Percentiles rank a stretch among this genome's conserved stretches.
Conservation (phyloP, 2,797 vertebrate species). For the Coregonus ussuriensis region DNA sequence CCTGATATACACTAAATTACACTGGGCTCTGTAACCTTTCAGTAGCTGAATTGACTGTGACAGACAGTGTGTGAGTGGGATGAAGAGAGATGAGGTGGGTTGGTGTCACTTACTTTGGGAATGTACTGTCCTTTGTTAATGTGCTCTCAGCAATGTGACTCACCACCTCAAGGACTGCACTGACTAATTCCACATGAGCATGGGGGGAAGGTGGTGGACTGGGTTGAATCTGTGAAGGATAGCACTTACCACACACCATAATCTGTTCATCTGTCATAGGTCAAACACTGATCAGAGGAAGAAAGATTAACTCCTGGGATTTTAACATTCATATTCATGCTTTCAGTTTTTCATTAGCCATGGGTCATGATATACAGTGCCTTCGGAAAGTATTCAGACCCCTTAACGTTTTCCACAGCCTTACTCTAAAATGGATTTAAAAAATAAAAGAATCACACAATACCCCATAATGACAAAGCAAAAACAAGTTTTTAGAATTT, state of each 20-base stretch:
- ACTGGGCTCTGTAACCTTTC: slow-evolving; percentile 47
- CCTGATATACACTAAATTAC: slow-evolving; percentile 25
- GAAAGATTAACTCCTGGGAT: neutral
- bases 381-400: too few species aligned
- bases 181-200: slow-evolving; percentile 24
- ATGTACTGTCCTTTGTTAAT: slow-evolving; percentile 14
- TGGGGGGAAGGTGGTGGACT: slow-evolving; percentile 10
- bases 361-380: neutral
- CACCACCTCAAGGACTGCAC: slow-evolving; percentile 37
- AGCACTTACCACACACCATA: slow-evolving; percentile 4
- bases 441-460: too few species aligned
- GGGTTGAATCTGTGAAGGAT: slow-evolving; percentile 24
- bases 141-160: slow-evolving; percentile 41
- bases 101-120: slow-evolving; percentile 49
- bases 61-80: slow-evolving; percentile 32
- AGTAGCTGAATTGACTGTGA: slow-evolving; percentile 47
- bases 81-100: slow-evolving; percentile 42
- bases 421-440: too few species aligned
- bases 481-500: too few species aligned
- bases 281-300: neutral
- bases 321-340: neutral
- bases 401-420: too few species aligned
- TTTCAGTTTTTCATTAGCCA: neutral
- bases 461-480: too few species aligned
- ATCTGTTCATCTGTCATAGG: neutral